A percentile compares a stretch with the other conserved stretches of the same genome.
phyloP scores from a whole-genome alignment of 2,113 vertebrate species.

The Poeciliopsis prolifica region DNA sequence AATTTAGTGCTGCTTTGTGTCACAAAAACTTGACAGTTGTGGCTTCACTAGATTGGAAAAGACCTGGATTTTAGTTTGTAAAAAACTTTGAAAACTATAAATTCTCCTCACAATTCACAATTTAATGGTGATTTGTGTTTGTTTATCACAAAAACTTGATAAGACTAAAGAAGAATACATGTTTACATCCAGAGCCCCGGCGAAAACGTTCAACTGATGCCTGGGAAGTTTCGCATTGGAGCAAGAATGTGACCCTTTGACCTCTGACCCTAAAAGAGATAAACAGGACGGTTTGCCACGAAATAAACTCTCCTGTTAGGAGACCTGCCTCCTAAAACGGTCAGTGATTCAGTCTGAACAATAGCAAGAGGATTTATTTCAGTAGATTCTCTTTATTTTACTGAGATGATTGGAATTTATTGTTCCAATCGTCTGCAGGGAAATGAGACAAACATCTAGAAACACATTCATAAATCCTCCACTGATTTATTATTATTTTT shows the following conservation, averaged over 20 bases:
- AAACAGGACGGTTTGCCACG: constrained; percentile 51
- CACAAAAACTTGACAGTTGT: not conserved
- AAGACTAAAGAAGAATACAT: not conserved
- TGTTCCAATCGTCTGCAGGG: not conserved
- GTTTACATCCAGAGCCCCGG: constrained; percentile 13
- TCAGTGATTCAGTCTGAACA: constrained; percentile 11
- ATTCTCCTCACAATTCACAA: too few species aligned
- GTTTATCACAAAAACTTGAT: not conserved
- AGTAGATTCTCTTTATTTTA: not conserved
- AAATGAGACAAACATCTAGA: not conserved
- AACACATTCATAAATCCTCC: constrained; percentile 1
- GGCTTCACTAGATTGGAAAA: too few species aligned
- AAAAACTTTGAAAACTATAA: too few species aligned
- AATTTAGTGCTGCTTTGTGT: too few species aligned
- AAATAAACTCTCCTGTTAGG: constrained; percentile 33
- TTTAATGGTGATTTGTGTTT: too few species aligned
- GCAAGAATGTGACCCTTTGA: constrained; percentile 75
- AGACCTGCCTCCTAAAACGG: constrained; percentile 5
- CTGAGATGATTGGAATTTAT: not conserved
- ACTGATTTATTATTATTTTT: not conserved
- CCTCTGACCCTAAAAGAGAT: constrained; percentile 62
- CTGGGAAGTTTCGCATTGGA: constrained; percentile 46
- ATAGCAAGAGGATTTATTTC: not conserved
- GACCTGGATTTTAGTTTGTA: too few species aligned
- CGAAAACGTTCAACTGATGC: constrained; percentile 18